Evolutionary conservation across 2,797 vertebrate species (phyloP), one percentile per base, ranked within the genome.

Genomic region (Thripadectes ignobilis): DNA sequence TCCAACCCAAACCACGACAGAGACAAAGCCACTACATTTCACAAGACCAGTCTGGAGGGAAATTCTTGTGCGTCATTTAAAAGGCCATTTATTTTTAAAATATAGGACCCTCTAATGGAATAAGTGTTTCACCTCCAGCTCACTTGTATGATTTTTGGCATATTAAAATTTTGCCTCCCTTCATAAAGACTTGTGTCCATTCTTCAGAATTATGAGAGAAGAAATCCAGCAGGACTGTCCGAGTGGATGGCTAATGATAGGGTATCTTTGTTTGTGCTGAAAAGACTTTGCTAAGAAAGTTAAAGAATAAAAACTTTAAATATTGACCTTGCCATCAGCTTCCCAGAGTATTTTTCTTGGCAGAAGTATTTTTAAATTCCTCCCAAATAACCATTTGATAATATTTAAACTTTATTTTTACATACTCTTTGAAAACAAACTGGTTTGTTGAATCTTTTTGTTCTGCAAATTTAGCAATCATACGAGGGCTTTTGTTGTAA

Each of bases 21-120:
- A 95, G 75, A 88, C 89, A 91, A 94, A 96, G 89, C 68, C 83
- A 85, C 88, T 71, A 5, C 61, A 74, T 96, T 96, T 91, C 91
- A 91, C 94, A 92, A 94, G 92, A 92, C 19, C 22, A 30, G 91
- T 87, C 92, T 93, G 78, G 69, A 91, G 74, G 78, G 85, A 95
- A 92, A 88, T 80, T 89, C 68, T 82, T 83, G 45, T 91, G 81
- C 6, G 3, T 89, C 79, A 83, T 65, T 93, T 89, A 65, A 92
- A 94, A 93, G 49, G 72, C 65, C 72, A 75, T 80, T 96, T 91
- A 74, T 92, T 95, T 94, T 93, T 88, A 49, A 83, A 93, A 92
- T 74, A 52, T 43, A 83, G 36, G 85, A 90, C 55, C 87, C 62
- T 91, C 54, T 88, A 87, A 85, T 78, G 78, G 75, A 93, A 94